These are phyloP conservation scores for Callyntrura sp. DNA, from an alignment of 2,888 invertebrate genomes.

Conservation along the genomic window DNA sequence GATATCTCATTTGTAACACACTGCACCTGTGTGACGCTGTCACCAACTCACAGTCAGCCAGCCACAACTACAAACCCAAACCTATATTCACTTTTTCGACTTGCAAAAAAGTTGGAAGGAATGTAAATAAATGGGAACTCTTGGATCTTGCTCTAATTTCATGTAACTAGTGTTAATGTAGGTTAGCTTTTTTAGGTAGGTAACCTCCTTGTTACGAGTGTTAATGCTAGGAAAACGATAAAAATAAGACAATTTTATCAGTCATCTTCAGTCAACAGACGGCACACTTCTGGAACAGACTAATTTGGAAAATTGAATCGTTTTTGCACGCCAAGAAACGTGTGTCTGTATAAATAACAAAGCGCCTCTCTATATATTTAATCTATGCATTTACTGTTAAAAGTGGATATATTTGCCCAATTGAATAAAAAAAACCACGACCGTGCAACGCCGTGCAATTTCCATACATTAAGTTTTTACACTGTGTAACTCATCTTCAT, in stretches of 20 bases:
- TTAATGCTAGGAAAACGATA: slow-evolving; percentile 17
- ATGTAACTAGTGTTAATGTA: slow-evolving; percentile 14
- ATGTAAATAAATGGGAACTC: too few relatives aligned
- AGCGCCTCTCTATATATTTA: slow-evolving; percentile 23
- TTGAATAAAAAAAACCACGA: too few relatives aligned
- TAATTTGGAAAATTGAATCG: slow-evolving; percentile 44
- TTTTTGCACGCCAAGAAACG: slow-evolving; percentile 35
- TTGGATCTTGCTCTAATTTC: slow-evolving; percentile 41
- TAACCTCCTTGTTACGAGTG: too few relatives aligned
- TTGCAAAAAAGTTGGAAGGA: too few relatives aligned
- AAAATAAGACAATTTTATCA: background rate
- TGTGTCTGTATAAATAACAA: background rate
- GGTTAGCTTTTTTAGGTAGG: background rate
- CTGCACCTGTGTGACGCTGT: slow-evolving; percentile 38
- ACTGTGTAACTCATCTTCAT: too few relatives aligned
- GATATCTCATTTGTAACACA: background rate
- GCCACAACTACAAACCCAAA: too few relatives aligned
- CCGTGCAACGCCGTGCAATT: background rate
- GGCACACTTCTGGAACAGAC: slow-evolving; percentile 49
- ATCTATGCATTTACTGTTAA: background rate
- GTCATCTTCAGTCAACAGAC: background rate
- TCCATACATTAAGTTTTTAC: slow-evolving; percentile 6
- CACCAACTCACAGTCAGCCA: too few relatives aligned
- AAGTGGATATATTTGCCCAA: background rate
- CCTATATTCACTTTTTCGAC: too few relatives aligned